Evolutionary conservation across 2,797 vertebrate genomes (phyloP), one percentile per base, ranked within the genome.

Genomic region (Geotrypetes seraphini): DNA sequence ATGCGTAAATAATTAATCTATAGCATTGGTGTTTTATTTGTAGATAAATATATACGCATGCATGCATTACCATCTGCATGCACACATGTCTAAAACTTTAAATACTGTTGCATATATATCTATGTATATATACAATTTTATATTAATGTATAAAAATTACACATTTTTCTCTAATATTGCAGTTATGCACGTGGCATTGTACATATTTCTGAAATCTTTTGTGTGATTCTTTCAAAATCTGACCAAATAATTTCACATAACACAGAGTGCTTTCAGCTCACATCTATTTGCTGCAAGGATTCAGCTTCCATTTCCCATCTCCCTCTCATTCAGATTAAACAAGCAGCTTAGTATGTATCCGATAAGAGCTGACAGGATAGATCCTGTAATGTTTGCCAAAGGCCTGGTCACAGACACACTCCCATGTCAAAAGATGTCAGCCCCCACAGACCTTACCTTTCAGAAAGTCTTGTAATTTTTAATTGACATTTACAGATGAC

Each of bases 401-500:
- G 79, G 75, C 79, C 66, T 65, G 66, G 69, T 78, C 84, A 69
- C 79, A 86, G 69, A 80, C 76, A 82, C 71, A 82, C 56, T 54
- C 53, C 60, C 70, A 63, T 81, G 81, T 84, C 84, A 79, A 69
- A 79, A 71, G 71, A 74, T 51, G 73, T 85, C 83, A 84, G 57
- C 67, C 75, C 73, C 71, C 66, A 71, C 71, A 82, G 63, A 78
- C 65, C 60, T 71, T 76, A 71, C 75, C 78, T 86, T 86, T 86
- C 74, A 79, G 64, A 70, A 75, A 71, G 71, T 58, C 74, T 63
- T 81, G 79, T 85, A 81, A 81, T 85, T 86, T 89, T 88, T 87
- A 88, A 85, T 86, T 90, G 89, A 85, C 84, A 86, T 89, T 85
- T 89, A 74, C 79, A 71, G 79, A 78, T 87, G 85, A 84, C 81